Percentiles rank a stretch among this genome's conserved stretches.
Conservation (phyloP, 2,888 invertebrate species). For the Aromia moschata region DNA sequence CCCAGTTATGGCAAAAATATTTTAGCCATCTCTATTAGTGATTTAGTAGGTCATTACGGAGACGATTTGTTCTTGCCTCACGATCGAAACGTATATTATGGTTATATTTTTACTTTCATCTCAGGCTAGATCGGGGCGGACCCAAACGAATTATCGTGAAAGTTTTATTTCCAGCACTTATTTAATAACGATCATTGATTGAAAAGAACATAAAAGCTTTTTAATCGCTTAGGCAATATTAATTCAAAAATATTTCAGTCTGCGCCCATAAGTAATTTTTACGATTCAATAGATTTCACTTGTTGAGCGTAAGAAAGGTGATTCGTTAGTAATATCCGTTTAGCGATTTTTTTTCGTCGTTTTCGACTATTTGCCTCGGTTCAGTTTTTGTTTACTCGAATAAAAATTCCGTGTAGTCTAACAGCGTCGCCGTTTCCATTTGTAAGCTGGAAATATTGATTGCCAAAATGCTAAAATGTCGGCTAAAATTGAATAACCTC, state of each 20-base stretch:
- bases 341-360: neutral
- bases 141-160: constrained; percentile 2
- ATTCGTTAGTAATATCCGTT: neutral
- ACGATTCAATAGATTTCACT: neutral
- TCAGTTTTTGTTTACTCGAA: no score
- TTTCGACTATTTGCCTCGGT: no score
- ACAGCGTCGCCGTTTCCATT: no score
- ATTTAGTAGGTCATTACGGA: constrained; percentile 11
- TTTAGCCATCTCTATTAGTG: constrained; percentile 2
- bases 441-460: no score
- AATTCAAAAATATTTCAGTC: neutral
- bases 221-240: neutral
- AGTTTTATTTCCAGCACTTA: constrained; percentile 3
- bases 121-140: neutral
- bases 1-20: neutral
- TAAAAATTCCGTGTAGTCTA: no score
- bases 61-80: neutral
- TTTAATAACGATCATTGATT: neutral
- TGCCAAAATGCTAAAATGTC: no score
- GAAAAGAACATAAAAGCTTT: neutral
- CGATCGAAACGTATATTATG: neutral
- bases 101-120: constrained; percentile 13
- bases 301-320: neutral
- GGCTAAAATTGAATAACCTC: no score
- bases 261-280: neutral